Conservation (phyloP, 2,113 vertebrate genomes). For the Platysteira castanea region DNA sequence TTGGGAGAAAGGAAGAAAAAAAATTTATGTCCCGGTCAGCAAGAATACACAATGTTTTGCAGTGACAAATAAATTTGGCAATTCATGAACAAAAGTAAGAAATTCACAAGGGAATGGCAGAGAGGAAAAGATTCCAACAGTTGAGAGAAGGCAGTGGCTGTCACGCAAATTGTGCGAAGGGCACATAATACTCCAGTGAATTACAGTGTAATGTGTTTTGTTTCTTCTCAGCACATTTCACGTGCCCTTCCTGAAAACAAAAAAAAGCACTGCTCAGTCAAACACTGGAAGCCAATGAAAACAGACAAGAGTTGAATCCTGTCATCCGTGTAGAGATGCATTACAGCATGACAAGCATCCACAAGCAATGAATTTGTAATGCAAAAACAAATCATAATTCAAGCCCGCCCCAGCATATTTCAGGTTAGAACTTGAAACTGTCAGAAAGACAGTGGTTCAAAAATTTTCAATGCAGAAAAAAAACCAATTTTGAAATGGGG, state of each 20-base stretch:
- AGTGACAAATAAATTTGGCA: not conserved
- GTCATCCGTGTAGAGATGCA: not conserved
- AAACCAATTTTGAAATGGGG: not conserved
- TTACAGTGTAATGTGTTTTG: not conserved
- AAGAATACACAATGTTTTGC: not conserved
- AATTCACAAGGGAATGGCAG: not conserved
- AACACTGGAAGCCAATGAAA: not conserved
- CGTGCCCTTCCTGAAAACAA: not conserved
- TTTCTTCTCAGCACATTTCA: slow-evolving; percentile 4
- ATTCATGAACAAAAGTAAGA: not conserved
- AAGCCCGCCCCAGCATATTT: not conserved
- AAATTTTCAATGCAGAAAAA: not conserved
- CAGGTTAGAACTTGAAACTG: not conserved
- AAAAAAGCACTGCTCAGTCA: not conserved
- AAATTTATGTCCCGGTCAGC: not conserved
- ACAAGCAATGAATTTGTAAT: slow-evolving; percentile 23
- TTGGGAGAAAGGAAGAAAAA: not conserved
- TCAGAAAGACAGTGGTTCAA: not conserved
- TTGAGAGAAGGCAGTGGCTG: not conserved
- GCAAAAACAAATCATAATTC: slow-evolving; percentile 11
- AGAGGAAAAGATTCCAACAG: not conserved
- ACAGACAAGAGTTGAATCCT: slow-evolving; percentile 4
- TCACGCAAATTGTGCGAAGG: not conserved
- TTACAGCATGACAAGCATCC: slow-evolving; percentile 15
- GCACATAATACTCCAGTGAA: not conserved